Conservation (phyloP, 2,888 invertebrate species). For the Cephus rjabovi region DNA sequence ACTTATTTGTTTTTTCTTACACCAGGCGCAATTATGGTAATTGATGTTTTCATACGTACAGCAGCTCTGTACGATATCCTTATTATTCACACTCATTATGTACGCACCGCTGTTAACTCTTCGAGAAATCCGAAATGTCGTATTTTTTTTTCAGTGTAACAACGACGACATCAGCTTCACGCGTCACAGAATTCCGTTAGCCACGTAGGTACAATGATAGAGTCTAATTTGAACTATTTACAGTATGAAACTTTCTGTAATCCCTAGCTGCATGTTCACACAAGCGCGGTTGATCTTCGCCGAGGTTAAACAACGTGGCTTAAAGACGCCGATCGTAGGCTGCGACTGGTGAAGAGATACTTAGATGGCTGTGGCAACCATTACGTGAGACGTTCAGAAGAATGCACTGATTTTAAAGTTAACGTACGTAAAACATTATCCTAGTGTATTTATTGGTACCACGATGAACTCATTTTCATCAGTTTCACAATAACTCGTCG, state of each 20-base stretch:
- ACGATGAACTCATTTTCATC: not conserved
- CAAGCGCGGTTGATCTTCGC: slow-evolving; percentile 35
- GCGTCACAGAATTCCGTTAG: not conserved
- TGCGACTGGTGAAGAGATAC: not conserved
- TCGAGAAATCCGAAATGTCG: not conserved
- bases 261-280: slow-evolving; percentile 39
- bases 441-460: not conserved
- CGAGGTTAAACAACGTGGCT: not conserved
- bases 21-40: not conserved
- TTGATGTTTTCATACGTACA: not conserved
- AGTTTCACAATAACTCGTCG: not conserved
- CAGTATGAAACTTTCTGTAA: slow-evolving; percentile 45
- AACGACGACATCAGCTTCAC: not conserved
- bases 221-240: slow-evolving; percentile 55
- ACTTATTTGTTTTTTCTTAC: not conserved
- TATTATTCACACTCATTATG: not conserved
- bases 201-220: slow-evolving; percentile 22
- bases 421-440: not conserved
- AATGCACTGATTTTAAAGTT: not conserved
- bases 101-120: not conserved
- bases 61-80: not conserved
- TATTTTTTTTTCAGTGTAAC: not conserved
- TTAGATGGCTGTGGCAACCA: not conserved
- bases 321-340: not conserved
- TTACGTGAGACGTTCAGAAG: not conserved